Base-by-base conservation (phyloP, 2,888 invertebrate genomes). In the Graphium colonna region DNA sequence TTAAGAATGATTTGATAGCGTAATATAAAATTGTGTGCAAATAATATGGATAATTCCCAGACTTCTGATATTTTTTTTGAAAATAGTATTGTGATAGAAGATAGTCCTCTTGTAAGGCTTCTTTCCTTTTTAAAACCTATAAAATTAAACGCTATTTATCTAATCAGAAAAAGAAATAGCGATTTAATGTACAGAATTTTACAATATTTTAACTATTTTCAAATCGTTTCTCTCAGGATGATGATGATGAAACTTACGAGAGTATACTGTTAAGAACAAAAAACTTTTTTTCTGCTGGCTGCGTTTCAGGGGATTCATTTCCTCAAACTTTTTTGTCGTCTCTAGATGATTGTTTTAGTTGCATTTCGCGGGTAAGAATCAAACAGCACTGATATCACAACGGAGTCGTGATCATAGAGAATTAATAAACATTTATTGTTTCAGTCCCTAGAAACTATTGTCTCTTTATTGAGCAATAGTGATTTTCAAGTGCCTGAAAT, bases 41-140 rank as follows among this genome's bases (percentile, higher is more conserved):
- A 3, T n/a, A 33, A 17, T 0, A 82, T 82, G 82, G 71, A 82
- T 56, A 65, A 79, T 59, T 82, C 83, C 10, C 78, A 78, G 52
- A 79, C 72, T 59, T 81, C 79, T 0, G 77, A 79, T 51, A 67
- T 75, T 47, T 72, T 79, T 48, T 73, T 74, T 1, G 71, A 74
- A 53, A 68, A 61, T 26, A 63, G 63, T 57, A 61, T 47, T n/a
- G n/a, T n/a, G 64, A 65, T 51, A 59, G 39, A 58, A 60, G 65
- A 56, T 31, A 69, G 65, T 52, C 56, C 59, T 45, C 40, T 55
- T 12, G 21, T 21, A 21, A 21, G 21, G 2, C 61, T 52, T 59
- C 81, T 81, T 82, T 81, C 77, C 80, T 63, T 59, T 61, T 40
- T 42, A 38, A n/a, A n/a, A n/a, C n/a, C n/a, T n/a, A n/a, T n/a